Base-by-base conservation (phyloP, 2,888 invertebrate species). In the Cyclophora albipunctata region DNA sequence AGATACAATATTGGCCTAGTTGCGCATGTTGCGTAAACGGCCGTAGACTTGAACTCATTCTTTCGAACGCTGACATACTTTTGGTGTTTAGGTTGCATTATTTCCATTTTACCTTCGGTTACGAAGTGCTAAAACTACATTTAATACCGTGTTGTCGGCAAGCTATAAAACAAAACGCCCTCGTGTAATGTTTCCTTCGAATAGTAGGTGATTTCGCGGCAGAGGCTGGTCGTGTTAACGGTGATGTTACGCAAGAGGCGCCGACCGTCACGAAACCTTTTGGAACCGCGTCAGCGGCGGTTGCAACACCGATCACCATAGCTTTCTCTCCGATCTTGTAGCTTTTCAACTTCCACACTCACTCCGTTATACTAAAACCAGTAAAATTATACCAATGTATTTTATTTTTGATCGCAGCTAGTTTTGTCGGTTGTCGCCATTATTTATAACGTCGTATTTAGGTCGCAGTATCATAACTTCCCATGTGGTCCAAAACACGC, bases 41-140 rank as follows among this genome's bases (percentile, higher is more conserved):
- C 78, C 82, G 81, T 83, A 83, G 73, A 85, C 84, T 84, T 86
- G 84, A 83, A 83, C 84, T 82, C 75, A 77, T 75, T 84, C 63
- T 73, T 70, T 69, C 59, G 57, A 68, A 65, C 61, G 67, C 68
- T 75, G 77, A 73, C 76, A 78, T 57, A 73, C 71, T 71, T 75
- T 60, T 48, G 47, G 54, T 50, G 47, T 47, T 45, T 46, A 34
- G 35, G 7, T 43, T 45, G n/a, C 42, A 42, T 45, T 42, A 35
- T 42, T 43, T 35, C 4, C 5, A 37, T 37, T 1, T 5, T 37
- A 37, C 5, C 5, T 20, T 37, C 5, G 5, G 37, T 37, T 5
- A 37, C 37, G 1, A 37, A 5, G 37, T 37, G 37, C 37, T 20
- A 1, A 20, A 20, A 20, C 20, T 20, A 20, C 20, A 4, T 37